These are phyloP conservation scores for Ethmia dodecea DNA, from an alignment of 2,888 invertebrate species.

Conservation along the genomic window DNA sequence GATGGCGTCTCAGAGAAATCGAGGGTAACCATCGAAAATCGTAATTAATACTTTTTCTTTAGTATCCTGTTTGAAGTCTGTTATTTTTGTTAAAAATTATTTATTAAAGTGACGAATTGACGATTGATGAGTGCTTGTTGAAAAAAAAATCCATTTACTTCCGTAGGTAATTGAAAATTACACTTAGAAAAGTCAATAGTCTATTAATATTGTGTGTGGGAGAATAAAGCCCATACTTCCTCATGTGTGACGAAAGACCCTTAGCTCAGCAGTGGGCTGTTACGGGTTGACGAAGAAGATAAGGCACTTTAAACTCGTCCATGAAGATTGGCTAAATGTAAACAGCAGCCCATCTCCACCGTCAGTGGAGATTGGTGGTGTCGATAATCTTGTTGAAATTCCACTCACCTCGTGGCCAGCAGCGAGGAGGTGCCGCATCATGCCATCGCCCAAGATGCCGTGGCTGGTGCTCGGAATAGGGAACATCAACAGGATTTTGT, in stretches of 20 bases:
- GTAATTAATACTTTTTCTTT: neutral
- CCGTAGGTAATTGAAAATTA: no score
- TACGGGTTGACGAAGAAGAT: no score
- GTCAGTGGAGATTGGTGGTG: neutral
- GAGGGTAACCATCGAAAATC: no score
- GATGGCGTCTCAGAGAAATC: no score
- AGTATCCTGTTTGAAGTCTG: neutral
- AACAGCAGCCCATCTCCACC: no score
- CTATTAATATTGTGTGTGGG: neutral
- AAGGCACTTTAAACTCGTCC: no score
- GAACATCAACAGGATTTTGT: constrained; percentile 33
- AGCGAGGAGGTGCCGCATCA: constrained; percentile 27
- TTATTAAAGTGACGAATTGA: neutral
- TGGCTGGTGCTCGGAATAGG: constrained; percentile 32
- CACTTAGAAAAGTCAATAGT: no score
- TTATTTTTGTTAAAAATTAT: neutral
- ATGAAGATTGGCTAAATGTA: no score
- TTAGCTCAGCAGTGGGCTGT: no score
- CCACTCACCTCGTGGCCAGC: constrained; percentile 35
- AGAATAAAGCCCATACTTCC: no score
- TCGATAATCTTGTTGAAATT: neutral
- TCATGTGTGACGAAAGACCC: no score
- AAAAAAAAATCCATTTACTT: neutral
- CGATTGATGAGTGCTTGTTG: neutral
- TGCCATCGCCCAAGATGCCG: constrained; percentile 30